phyloP scores from a whole-genome alignment of 2,113 vertebrate genomes.

The Cyprinodon variegatus region DNA sequence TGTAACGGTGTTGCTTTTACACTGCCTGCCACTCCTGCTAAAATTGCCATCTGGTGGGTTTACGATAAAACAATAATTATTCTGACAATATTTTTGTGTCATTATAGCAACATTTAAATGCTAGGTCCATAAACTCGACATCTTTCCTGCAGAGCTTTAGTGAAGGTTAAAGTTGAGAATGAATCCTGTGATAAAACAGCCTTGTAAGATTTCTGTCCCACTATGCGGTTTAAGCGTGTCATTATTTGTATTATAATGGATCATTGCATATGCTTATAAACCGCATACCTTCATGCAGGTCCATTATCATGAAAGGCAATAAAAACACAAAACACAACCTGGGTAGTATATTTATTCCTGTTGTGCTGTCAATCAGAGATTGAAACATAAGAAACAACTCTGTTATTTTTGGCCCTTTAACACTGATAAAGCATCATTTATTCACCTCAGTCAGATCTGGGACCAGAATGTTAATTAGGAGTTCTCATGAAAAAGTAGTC shows the following conservation, averaged over 20 bases:
- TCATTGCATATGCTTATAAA: neutral
- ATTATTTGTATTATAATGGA: neutral
- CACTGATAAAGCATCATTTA: neutral
- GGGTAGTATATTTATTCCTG: neutral
- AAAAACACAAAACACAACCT: neutral
- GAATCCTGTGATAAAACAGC: neutral
- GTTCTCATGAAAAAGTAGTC: neutral
- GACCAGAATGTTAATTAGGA: neutral
- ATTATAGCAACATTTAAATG: neutral
- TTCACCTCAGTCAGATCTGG: neutral
- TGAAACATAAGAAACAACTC: neutral
- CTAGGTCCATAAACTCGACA: neutral
- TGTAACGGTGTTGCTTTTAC: neutral
- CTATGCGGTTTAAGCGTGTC: neutral
- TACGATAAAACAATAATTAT: neutral
- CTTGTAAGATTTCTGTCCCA: neutral
- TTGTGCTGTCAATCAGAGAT: neutral
- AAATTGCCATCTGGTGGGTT: neutral
- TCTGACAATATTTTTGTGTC: neutral
- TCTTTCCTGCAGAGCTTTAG: neutral
- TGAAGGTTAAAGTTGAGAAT: neutral
- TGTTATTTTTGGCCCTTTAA: neutral
- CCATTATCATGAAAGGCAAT: neutral
- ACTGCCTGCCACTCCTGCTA: neutral
- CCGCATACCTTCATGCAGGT: neutral